Evolutionary conservation across 2,888 invertebrate genomes (phyloP), one percentile per base, ranked within the genome.

Genomic region (Troides helena): DNA sequence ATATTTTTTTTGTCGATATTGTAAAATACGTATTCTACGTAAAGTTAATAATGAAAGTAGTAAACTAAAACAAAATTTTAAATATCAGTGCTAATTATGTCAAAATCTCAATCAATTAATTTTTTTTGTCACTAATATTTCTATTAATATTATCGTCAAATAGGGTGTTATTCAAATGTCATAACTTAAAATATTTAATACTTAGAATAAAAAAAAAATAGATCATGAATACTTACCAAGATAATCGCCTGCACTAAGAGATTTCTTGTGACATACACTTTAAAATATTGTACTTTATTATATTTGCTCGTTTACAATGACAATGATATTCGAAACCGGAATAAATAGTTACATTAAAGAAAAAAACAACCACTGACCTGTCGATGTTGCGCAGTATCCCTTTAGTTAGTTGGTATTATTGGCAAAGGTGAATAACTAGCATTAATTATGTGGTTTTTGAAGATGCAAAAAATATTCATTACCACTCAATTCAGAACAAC

Each of bases 311-410:
- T 23, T n/a, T 65, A 58, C 57, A 58, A 58, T 58, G 39, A 46
- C 43, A 59, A 59, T 46, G n/a, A 58, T 59, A 65, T 23, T 46
- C 39, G 18, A 43, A 65, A 39, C 57, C 57, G 23, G 21, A 58
- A 58, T 23, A 58, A 58, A 58, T 10, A 23, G 12, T 23, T 23
- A 23, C 2, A n/a, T 23, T 58, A 4, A 23, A 58, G 23, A 12
- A 58, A 23, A 53, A 53, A 53, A 53, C 18, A n/a, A n/a, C 53
- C 53, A 65, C 65, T 65, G 30, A 65, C 65, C 65, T 65, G 65
- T 65, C 59, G 59, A 46, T 23, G 30, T 12, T 8, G 23, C 25
- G 65, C 65, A 58, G 65, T 30, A 25, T 59, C 59, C n/a, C 25
- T 23, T 30, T 12, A n/a, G 23, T 57, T 50, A 7, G 23, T 25